These are phyloP conservation scores for Tortricodes alternella DNA, from an alignment of 2,888 invertebrate species.

Conservation along the genomic window DNA sequence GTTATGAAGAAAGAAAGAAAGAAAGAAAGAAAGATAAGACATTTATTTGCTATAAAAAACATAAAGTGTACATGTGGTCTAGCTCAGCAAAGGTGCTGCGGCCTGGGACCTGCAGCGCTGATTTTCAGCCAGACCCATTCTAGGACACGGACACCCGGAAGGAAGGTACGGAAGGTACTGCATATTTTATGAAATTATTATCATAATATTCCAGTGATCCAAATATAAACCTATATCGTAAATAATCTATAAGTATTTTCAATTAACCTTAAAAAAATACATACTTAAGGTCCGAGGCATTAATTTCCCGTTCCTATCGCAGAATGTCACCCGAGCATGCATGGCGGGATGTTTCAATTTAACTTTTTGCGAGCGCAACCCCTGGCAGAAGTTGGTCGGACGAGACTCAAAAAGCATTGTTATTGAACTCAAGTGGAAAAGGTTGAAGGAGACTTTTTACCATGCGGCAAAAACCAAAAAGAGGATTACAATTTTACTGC, in stretches of 20 bases:
- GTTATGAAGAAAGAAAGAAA: too few relatives aligned
- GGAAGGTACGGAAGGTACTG: too few relatives aligned
- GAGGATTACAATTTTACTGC: background rate
- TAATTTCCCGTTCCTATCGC: constrained; percentile 13
- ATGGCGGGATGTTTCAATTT: constrained; percentile 60
- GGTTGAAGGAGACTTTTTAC: constrained; percentile 20
- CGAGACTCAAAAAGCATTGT: constrained; percentile 32
- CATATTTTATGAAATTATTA: too few relatives aligned
- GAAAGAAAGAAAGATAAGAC: too few relatives aligned
- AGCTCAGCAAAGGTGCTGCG: too few relatives aligned
- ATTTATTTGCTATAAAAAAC: too few relatives aligned
- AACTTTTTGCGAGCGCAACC: constrained; percentile 54
- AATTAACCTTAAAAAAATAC: background rate
- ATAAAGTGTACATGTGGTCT: too few relatives aligned
- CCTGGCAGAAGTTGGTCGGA: constrained; percentile 25
- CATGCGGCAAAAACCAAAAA: constrained; percentile 3
- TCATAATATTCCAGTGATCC: too few relatives aligned
- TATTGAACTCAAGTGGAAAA: constrained; percentile 26
- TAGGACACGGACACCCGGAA: too few relatives aligned
- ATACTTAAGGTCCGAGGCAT: constrained; percentile 1
- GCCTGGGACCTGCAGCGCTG: too few relatives aligned
- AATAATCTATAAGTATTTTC: background rate
- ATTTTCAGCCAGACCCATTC: too few relatives aligned
- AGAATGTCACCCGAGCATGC: background rate
- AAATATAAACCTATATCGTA: too few relatives aligned